Evolutionary conservation across 2,113 vertebrate species (phyloP), one percentile per base, ranked within the genome.

Genomic region (Ellobius talpinus): DNA sequence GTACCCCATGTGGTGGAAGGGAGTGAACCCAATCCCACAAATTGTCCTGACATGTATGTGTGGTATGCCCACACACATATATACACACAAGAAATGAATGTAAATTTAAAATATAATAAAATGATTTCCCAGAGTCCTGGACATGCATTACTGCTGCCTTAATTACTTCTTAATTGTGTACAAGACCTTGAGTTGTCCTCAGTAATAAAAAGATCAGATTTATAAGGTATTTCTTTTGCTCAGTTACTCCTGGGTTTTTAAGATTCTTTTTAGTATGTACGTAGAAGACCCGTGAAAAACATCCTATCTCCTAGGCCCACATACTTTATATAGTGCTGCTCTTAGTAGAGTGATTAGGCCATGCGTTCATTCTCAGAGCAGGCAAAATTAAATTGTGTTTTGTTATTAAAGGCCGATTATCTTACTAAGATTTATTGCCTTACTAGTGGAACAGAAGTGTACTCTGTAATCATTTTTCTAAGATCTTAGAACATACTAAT

Each of bases 121-220:
- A 65, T 85, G 26, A 17, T 86, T 93, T 4, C 87, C 81, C 33
- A 89, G 50, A 73, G 2, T 87, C 4, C 63, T 55, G 47, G 65
- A 66, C 33, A n/a, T 31, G 58, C 68, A 94, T 5, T 65, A 47
- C 33, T 5, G 52, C 90, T 7, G 10, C 52, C 24, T 9, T 58
- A 90, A 31, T 90, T 1, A 93, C 36, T 42, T 90, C 58, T 42
- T 96, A n/a, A 79, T 55, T 31, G n/a, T 94, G 91, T 87, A n/a
- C 12, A 26, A 72, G 86, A 9, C 33, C 47, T 72, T 87, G 45
- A 21, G 13, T 10, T 87, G 45, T 55, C 47, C 13, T 36, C 21
- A 72, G 33, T 36, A 87, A 52, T 87, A 70, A 52, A 50, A 33
- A 86, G 50, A 45, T 82, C 39, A 12, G 61, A 66, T 47, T 86